Base-by-base conservation (phyloP, 2,113 vertebrate genomes). In the Corynorhinus townsendii region DNA sequence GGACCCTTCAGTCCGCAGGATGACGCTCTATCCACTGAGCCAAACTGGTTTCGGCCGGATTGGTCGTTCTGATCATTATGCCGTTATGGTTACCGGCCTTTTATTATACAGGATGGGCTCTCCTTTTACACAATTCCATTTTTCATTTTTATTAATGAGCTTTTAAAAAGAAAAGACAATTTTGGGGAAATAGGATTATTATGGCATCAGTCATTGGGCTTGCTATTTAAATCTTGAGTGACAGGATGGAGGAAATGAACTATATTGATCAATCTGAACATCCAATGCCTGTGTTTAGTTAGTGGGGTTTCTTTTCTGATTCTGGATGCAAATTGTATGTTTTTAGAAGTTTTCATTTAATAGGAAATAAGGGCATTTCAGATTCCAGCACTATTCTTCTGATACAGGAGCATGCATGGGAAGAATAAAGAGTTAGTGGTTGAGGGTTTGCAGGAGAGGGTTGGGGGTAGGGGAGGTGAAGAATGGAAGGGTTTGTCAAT, bases 401-500 rank as follows among this genome's bases (percentile, higher is more conserved):
- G 26, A 14, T 24, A 69, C 8, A 83, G 45, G 22, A 72, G 11
- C n/a, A 33, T 76, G 71, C 43, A 73, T 66, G 22, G 79, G 35
- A 69, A 93, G 64, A 86, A 94, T 84, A 91, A 94, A 75, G 33
- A 82, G 79, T 88, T 92, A 56, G 38, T 91, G 75, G 35, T 84
- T 87, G 77, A 92, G 38, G 16, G 33, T 33, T 86, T 93, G 73
- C 1, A 3, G 20, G 95, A 95, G 72, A 2, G 26, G 33, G 8
- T 5, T 84, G 89, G 93, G 92, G 71, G 33, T 68, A 11, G 38
- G 87, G 35, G 82, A n/a, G 62, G n/a, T 68, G 49, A 56, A 93
- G 81, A 96, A 95, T 22, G n/a, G 82, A 47, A 85, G 80, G 91
- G 92, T 95, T 95, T 96, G 59, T 90, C 96, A 97, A 97, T 95